Base-by-base conservation (phyloP, 1,140 invertebrate species). In the Nasonia vitripennis region DNA sequence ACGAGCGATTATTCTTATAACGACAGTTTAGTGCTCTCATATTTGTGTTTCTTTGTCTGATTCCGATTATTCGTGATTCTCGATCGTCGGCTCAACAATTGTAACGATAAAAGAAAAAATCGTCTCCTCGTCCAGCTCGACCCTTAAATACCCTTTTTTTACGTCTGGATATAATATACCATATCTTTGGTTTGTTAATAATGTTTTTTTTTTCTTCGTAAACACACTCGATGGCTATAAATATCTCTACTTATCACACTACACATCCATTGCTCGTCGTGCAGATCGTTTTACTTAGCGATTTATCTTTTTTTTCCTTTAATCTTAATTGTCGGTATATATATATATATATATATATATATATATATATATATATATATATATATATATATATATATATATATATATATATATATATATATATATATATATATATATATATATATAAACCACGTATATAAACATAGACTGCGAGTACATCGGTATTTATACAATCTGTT, bases 381-480 rank as follows among this genome's bases (percentile, higher is more conserved):
- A n/a, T n/a, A n/a, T n/a, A n/a, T n/a, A n/a, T n/a, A n/a, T n/a
- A n/a, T n/a, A n/a, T n/a, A n/a, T n/a, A n/a, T n/a, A n/a, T n/a
- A n/a, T n/a, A n/a, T n/a, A n/a, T n/a, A n/a, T n/a, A n/a, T n/a
- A n/a, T n/a, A n/a, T n/a, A n/a, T n/a, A n/a, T n/a, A n/a, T n/a
- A n/a, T n/a, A n/a, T n/a, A n/a, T n/a, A n/a, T n/a, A n/a, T n/a
- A n/a, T n/a, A n/a, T n/a, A 93, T 93, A 27, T 27, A 27, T 27
- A 27, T 27, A 27, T 27, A 92, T 92, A 93, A 93, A 93, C 92
- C 92, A 93, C 91, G 92, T 93, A 93, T 93, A 93, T 93, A 93
- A 93, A 93, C 91, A 93, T 92, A 93, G 91, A 93, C 89, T 92
- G 79, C 67, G 91, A 93, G 90, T 92, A 92, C 91, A 92, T 92